Conservation (phyloP, 2,113 vertebrate species). For the Nesoenas mayeri region DNA sequence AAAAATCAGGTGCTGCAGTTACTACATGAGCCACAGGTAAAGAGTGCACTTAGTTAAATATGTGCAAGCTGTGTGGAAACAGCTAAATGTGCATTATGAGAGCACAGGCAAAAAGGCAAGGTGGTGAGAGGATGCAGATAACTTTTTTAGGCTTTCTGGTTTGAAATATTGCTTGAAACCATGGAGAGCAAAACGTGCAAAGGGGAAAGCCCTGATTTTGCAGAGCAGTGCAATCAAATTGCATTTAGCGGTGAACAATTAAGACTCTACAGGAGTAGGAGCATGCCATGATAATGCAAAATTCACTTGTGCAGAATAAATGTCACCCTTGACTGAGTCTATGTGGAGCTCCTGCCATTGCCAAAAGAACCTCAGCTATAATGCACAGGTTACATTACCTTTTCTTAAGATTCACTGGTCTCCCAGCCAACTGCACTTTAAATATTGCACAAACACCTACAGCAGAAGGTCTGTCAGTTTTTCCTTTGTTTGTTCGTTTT, state of each 20-base stretch:
- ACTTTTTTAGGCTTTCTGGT: neutral
- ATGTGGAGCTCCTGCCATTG: neutral
- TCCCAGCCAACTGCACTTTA: neutral
- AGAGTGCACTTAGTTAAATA: neutral
- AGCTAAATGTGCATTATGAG: rapidly evolving
- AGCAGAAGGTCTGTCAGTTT: neutral
- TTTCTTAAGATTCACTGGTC: neutral
- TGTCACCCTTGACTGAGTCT: neutral
- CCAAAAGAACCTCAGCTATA: neutral
- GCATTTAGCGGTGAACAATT: neutral
- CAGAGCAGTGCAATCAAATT: neutral
- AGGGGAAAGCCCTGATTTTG: neutral
- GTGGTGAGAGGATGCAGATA: neutral
- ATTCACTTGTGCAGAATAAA: neutral
- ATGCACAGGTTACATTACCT: neutral
- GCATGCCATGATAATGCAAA: neutral
- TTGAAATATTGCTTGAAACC: neutral
- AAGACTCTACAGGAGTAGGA: neutral
- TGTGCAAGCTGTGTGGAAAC: neutral
- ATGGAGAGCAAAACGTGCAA: neutral
- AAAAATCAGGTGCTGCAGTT: neutral
- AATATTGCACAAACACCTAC: neutral
- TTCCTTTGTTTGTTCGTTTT: neutral
- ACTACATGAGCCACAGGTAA: neutral
- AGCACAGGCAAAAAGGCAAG: neutral